These are phyloP conservation scores for Tetramorium parvispinum DNA, from an alignment of 1,140 invertebrate species.

Conservation along the genomic window DNA sequence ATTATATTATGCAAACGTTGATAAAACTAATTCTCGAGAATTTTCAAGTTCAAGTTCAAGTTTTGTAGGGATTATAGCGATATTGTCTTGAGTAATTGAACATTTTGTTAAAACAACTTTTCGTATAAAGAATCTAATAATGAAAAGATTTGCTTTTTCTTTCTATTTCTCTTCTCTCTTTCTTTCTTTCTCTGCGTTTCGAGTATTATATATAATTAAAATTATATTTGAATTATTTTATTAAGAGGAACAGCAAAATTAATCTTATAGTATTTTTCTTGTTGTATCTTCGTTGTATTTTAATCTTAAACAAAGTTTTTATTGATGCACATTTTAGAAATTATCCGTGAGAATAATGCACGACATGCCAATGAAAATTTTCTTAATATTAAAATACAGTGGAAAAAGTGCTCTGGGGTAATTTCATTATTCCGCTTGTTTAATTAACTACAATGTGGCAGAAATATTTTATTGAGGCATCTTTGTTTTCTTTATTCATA, in stretches of 20 bases:
- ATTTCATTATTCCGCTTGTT: constrained; percentile 44
- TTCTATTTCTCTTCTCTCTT: not conserved
- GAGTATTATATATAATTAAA: not conserved
- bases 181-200: not conserved
- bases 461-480: constrained; percentile 19
- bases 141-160: not conserved
- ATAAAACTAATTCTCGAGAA: not conserved
- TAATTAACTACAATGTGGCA: constrained; percentile 31
- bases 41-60: not conserved
- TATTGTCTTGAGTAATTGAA: not conserved
- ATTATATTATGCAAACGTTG: not conserved
- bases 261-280: not conserved
- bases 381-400: constrained; percentile 27
- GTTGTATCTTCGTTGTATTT: constrained; percentile 8
- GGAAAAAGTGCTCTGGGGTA: not conserved
- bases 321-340: not conserved
- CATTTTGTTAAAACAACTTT: not conserved
- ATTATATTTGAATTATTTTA: constrained; percentile 25
- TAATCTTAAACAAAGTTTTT: constrained; percentile 25
- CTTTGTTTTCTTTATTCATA: constrained; percentile 22
- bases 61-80: no score
- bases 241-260: not conserved
- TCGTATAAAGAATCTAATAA: not conserved
- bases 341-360: not conserved
- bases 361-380: constrained; percentile 7